Evolutionary conservation across 2,113 vertebrate genomes (phyloP).

Genomic region (Mola mola): DNA sequence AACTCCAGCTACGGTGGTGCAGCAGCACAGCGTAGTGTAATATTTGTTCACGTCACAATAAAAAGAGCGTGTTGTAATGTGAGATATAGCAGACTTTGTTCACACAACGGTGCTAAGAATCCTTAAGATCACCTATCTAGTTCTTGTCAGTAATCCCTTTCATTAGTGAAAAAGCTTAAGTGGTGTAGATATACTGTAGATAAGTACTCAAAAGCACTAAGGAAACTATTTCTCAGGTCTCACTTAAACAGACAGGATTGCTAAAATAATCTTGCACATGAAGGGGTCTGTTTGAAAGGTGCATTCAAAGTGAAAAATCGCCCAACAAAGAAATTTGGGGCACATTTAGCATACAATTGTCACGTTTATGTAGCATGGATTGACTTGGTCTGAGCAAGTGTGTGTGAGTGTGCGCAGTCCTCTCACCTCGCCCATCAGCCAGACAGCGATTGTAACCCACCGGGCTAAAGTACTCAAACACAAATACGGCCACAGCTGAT

Average conservation of each 20-base stretch:
- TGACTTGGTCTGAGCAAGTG: slow-evolving; percentile 7
- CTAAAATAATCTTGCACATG: slow-evolving; percentile 32
- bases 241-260: slow-evolving; percentile 35
- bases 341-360: too few species aligned
- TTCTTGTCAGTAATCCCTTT: slow-evolving; percentile 59
- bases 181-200: slow-evolving; percentile 56
- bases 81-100: slow-evolving; percentile 39
- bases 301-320: slow-evolving; percentile 40
- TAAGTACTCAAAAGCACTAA: slow-evolving; percentile 45
- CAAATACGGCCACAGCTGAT: slow-evolving; percentile 95
- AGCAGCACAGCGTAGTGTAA: slow-evolving; percentile 15
- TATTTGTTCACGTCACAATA: slow-evolving; percentile 9
- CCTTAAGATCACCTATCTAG: slow-evolving; percentile 55
- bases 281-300: slow-evolving; percentile 19
- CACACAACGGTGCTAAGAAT: slow-evolving; percentile 28
- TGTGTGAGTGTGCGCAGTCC: slow-evolving; percentile 12
- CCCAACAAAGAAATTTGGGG: too few species aligned
- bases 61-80: not conserved
- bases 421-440: slow-evolving; percentile 97
- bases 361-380: slow-evolving; percentile 26
- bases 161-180: slow-evolving; percentile 65
- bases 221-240: slow-evolving; percentile 20
- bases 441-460: slow-evolving; percentile 99
- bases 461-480: slow-evolving; percentile 99
- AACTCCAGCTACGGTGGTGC: slow-evolving; percentile 2